Evolutionary conservation across 2,888 invertebrate species (phyloP).

Genomic region (Caenorhabditis sp.): DNA sequence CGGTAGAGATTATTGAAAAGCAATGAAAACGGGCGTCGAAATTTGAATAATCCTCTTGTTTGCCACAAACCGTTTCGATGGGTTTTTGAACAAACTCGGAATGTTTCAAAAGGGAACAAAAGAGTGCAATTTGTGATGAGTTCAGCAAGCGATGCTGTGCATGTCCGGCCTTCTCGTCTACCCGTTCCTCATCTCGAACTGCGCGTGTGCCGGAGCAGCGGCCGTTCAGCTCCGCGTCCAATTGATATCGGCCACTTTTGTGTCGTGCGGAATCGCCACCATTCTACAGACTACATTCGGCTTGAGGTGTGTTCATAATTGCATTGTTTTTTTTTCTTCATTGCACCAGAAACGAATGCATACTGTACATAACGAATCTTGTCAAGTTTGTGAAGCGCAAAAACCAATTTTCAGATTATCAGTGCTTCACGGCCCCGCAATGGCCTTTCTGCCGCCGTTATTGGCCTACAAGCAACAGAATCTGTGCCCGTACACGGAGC

Average conservation of each 20-base stretch:
- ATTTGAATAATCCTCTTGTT: neutral
- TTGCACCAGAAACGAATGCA: no score
- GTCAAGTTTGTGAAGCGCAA: no score
- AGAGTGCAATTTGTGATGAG: no score
- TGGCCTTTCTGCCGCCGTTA: constrained; percentile 75
- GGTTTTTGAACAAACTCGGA: constrained; percentile 1
- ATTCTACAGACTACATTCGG: constrained; percentile 74
- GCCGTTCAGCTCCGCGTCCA: constrained; percentile 71
- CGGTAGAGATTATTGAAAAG: no score
- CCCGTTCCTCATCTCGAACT: constrained; percentile 71
- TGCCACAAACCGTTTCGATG: neutral
- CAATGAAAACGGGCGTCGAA: neutral
- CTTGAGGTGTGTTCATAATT: constrained; percentile 63
- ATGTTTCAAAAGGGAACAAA: neutral
- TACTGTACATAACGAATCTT: no score
- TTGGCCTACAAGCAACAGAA: constrained; percentile 68
- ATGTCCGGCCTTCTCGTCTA: constrained; percentile 73
- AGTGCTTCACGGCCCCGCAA: constrained; percentile 73
- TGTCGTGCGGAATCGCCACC: constrained; percentile 73
- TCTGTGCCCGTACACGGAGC: constrained; percentile 57
- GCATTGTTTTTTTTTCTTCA: no score
- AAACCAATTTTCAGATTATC: constrained; percentile 64
- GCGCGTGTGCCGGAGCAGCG: constrained; percentile 70
- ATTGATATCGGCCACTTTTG: constrained; percentile 74
- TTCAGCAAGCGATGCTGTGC: constrained; percentile 75